Evolutionary conservation across 2,888 invertebrate species (phyloP).

Genomic region (Eucera pruinosa): DNA sequence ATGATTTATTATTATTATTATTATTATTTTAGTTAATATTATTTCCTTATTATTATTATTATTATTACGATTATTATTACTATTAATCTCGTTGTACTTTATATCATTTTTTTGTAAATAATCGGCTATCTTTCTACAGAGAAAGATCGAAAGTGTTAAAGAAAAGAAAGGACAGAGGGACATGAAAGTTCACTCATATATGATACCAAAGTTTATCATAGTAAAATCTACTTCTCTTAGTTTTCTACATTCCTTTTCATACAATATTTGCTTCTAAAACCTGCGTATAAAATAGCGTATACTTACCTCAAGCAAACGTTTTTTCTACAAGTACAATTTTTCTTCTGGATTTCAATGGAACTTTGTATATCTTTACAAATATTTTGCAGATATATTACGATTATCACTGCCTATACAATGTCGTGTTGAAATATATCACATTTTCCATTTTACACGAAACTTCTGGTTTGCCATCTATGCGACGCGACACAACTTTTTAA

Average conservation of each 20-base stretch:
- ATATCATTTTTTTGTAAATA: conserved; percentile 68
- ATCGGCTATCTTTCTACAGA: conserved; percentile 53
- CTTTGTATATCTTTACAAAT: conserved; percentile 53
- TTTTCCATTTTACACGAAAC: conserved; percentile 42
- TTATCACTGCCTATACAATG: conserved; percentile 78
- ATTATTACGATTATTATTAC: conserved; percentile 54
- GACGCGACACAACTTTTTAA: conserved; percentile 3
- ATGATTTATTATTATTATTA: conserved; percentile 59
- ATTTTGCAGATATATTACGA: conserved; percentile 67
- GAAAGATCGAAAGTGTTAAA: conserved; percentile 50
- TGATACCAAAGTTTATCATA: conserved; percentile 84
- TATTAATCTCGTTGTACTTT: conserved; percentile 61
- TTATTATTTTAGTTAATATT: conserved; percentile 52
- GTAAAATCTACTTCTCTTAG: conserved; percentile 75
- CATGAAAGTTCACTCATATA: conserved; percentile 76
- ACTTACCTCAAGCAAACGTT: conserved; percentile 48
- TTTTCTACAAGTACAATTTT: conserved; percentile 57
- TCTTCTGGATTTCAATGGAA: conserved; percentile 43
- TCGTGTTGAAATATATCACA: conserved; percentile 58
- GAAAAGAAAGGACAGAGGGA: conserved; percentile 62
- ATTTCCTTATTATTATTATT: conserved; percentile 32
- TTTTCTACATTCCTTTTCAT: conserved; percentile 72
- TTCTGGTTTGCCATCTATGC: conserved; percentile 37
- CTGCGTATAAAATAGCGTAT: conserved; percentile 49
- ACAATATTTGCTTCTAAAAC: conserved; percentile 41